These are phyloP conservation scores for Cairina moschata DNA, from an alignment of 2,113 vertebrate species.

Conservation along the genomic window DNA sequence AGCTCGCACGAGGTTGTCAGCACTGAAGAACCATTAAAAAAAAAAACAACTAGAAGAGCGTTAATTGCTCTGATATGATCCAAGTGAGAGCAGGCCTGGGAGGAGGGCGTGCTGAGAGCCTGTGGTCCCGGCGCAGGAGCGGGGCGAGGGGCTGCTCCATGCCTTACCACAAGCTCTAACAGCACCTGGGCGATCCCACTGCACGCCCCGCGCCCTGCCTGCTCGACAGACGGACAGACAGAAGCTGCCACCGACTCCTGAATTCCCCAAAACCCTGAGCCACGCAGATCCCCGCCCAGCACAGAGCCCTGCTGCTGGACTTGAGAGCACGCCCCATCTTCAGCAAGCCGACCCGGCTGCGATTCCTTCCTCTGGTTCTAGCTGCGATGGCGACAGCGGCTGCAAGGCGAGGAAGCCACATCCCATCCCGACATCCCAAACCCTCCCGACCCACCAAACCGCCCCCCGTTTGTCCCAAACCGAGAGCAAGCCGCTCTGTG, in stretches of 20 bases:
- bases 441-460: not conserved
- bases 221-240: not conserved
- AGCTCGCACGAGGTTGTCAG: not conserved
- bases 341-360: not conserved
- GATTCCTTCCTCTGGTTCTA: not conserved
- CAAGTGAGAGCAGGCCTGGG: not conserved
- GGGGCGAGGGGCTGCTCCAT: not conserved
- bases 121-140: not conserved
- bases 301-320: not conserved
- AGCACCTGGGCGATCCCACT: not conserved
- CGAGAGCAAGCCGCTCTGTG: not conserved
- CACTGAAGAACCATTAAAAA: not conserved
- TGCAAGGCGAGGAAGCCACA: not conserved
- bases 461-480: not conserved
- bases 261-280: not conserved
- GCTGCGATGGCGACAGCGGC: not conserved
- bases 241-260: accelerated
- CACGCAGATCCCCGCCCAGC: too few relatives aligned
- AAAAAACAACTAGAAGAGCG: not conserved
- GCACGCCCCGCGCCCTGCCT: accelerated
- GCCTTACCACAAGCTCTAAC: not conserved
- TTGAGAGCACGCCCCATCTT: not conserved
- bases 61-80: not conserved
- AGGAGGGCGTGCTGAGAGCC: not conserved
- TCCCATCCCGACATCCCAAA: not conserved